These are phyloP conservation scores for Lithophane semibrunnea DNA, from an alignment of 2,888 invertebrate species.

Conservation along the genomic window DNA sequence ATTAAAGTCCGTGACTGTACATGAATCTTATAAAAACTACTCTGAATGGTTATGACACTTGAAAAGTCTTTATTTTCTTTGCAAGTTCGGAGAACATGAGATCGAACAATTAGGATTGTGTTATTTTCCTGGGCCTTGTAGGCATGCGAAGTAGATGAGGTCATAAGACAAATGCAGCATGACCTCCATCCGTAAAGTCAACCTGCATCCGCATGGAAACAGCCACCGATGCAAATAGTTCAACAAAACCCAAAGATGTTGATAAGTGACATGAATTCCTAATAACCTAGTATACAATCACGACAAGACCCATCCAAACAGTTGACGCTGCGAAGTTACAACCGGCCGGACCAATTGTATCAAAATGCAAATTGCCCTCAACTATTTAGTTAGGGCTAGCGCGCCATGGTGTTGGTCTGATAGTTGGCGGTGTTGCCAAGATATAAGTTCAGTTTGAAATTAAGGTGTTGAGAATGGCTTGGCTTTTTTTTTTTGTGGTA, in stretches of 20 bases:
- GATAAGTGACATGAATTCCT: constrained; percentile 59
- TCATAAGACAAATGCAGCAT: constrained; percentile 1
- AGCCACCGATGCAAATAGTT: constrained; percentile 3
- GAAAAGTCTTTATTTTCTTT: neutral
- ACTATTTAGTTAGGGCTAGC: constrained; percentile 64
- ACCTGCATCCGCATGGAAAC: constrained; percentile 19
- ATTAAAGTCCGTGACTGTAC: too few relatives aligned
- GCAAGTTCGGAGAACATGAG: neutral
- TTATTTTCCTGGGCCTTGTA: neutral
- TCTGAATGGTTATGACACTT: neutral
- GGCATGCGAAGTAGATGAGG: constrained; percentile 6
- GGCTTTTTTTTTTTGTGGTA: constrained; percentile 1
- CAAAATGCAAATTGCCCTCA: constrained; percentile 69
- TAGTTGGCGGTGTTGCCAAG: constrained; percentile 23
- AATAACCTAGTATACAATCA: constrained; percentile 57
- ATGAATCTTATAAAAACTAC: too few relatives aligned
- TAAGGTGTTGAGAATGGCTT: neutral
- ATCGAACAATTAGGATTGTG: neutral
- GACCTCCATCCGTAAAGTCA: neutral
- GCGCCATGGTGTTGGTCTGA: constrained; percentile 33
- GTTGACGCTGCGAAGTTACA: constrained; percentile 63
- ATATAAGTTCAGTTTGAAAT: constrained; percentile 27
- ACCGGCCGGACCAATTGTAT: constrained; percentile 65
- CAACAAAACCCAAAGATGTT: constrained; percentile 15
- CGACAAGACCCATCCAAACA: constrained; percentile 51